Conservation (phyloP, 2,113 vertebrate species). For the Sclerurus mexicanus region DNA sequence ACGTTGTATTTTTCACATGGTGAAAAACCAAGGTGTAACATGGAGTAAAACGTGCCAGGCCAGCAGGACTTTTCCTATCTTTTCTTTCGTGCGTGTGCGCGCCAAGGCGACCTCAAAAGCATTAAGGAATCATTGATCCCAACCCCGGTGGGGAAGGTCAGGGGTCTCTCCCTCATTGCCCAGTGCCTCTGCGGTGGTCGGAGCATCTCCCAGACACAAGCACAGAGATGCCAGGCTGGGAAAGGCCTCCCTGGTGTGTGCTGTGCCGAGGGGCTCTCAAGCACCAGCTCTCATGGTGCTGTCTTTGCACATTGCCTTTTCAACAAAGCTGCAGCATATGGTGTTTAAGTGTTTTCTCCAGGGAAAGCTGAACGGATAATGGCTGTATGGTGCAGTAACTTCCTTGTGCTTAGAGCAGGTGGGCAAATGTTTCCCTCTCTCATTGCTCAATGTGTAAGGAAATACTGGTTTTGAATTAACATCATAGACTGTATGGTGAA, state of each 20-base stretch:
- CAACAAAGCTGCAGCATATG: neutral
- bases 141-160: neutral
- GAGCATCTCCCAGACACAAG: neutral
- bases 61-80: neutral
- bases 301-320: neutral
- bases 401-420: neutral
- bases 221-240: neutral
- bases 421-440: neutral
- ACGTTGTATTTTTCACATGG: neutral
- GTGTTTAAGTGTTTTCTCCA: neutral
- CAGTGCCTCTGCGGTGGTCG: neutral
- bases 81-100: too few relatives aligned
- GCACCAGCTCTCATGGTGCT: neutral
- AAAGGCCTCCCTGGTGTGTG: neutral
- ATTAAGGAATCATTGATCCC: neutral
- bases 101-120: neutral
- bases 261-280: neutral
- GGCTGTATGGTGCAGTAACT: neutral
- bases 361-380: neutral
- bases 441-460: neutral
- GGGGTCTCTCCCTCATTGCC: neutral
- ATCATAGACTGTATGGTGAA: accelerated
- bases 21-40: neutral
- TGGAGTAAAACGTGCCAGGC: neutral
- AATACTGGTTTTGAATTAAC: neutral